Percentiles rank a stretch among this genome's conserved stretches.
Conservation (phyloP, 2,888 invertebrate genomes). For the Griposia aprilina region DNA sequence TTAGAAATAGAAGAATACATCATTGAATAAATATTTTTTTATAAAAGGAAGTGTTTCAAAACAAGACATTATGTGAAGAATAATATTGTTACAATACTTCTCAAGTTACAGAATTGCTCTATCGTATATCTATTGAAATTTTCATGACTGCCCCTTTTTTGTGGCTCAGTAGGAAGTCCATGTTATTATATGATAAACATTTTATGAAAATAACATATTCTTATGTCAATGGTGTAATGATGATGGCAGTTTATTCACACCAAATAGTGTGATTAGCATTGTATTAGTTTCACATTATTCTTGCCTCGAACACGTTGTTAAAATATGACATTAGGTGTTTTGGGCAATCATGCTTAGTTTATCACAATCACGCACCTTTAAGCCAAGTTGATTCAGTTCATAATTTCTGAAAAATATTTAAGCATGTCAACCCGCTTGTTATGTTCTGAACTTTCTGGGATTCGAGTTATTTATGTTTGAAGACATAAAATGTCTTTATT, state of each 20-base stretch:
- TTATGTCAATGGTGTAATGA: background rate
- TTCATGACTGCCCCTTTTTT: background rate
- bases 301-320: background rate
- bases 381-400: background rate
- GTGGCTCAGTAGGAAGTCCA: background rate
- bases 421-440: too few relatives aligned
- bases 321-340: constrained; percentile 1
- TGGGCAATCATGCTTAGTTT: constrained; percentile 9
- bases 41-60: background rate
- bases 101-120: background rate
- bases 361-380: background rate
- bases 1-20: background rate
- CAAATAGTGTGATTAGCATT: constrained; percentile 8
- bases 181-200: background rate
- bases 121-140: background rate
- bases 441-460: too few relatives aligned
- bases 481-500: background rate
- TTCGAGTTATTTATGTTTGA: background rate
- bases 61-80: background rate
- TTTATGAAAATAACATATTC: background rate
- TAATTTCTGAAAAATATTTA: constrained; percentile 8
- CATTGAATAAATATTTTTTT: too few relatives aligned
- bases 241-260: constrained; percentile 23
- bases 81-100: background rate
- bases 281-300: background rate